A percentile compares a stretch with the other conserved stretches of the same genome.
phyloP scores from a whole-genome alignment of 2,888 invertebrate species.

The Thyatira batis region DNA sequence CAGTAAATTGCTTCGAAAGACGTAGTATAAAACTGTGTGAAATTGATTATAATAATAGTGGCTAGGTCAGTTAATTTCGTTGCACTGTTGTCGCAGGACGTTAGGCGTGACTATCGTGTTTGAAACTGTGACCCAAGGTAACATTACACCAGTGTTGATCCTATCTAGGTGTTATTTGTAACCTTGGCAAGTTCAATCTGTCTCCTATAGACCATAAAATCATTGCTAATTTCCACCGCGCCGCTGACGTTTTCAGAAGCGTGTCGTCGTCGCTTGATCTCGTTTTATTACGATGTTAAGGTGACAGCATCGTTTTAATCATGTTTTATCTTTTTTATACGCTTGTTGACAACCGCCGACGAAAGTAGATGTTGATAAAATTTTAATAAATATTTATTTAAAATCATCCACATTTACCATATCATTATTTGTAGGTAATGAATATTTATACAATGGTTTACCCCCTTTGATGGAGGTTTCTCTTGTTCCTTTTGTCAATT shows the following conservation, averaged over 20 bases:
- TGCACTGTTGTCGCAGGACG: slow-evolving; percentile 2
- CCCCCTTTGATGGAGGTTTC: not conserved
- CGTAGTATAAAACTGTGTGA: not conserved
- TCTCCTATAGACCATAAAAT: slow-evolving; percentile 1
- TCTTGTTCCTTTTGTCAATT: too few relatives aligned
- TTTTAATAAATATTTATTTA: not conserved
- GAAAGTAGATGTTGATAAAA: not conserved
- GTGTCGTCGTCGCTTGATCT: not conserved
- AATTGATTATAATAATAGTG: not conserved
- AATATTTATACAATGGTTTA: not conserved
- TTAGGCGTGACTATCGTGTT: slow-evolving; percentile 32
- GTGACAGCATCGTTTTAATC: not conserved
- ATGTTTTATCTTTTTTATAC: not conserved
- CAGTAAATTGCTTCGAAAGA: not conserved
- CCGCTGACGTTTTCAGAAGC: not conserved
- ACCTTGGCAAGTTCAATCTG: slow-evolving; percentile 1
- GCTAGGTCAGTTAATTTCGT: slow-evolving; percentile 1
- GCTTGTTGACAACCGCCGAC: not conserved
- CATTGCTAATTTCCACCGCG: not conserved
- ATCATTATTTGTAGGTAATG: not conserved
- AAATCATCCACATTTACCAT: not conserved
- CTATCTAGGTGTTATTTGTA: not conserved
- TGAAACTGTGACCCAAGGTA: slow-evolving; percentile 23
- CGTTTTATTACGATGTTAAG: not conserved
- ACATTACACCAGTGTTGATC: slow-evolving; percentile 7